Percentiles rank a stretch among this genome's conserved stretches.
These are phyloP conservation scores for Lycorma delicatula DNA, from an alignment of 1,140 invertebrate genomes.

Conservation along the genomic window DNA sequence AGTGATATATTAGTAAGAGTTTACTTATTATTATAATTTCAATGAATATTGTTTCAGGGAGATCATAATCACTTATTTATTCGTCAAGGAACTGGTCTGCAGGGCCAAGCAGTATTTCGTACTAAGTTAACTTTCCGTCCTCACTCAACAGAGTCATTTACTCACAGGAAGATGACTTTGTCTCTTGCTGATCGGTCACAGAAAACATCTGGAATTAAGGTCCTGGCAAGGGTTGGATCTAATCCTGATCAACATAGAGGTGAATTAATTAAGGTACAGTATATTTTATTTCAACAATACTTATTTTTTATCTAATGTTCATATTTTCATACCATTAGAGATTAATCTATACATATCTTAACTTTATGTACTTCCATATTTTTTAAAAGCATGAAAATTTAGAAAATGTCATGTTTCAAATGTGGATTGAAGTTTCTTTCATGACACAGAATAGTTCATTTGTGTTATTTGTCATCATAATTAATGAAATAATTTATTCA, in stretches of 20 bases:
- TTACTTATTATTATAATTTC: not conserved
- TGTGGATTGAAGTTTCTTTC: too few relatives aligned
- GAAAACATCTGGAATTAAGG: constrained; percentile 93
- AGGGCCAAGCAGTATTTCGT: constrained; percentile 93
- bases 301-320: too few relatives aligned
- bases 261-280: constrained; percentile 75
- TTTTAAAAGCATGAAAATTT: too few relatives aligned
- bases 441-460: too few relatives aligned
- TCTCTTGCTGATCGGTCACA: constrained; percentile 94
- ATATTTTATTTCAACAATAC: too few relatives aligned
- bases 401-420: too few relatives aligned
- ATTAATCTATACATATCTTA: too few relatives aligned
- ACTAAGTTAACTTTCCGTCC: constrained; percentile 96
- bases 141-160: constrained; percentile 96
- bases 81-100: constrained; percentile 93
- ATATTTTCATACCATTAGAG: too few relatives aligned
- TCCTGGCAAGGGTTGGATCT: constrained; percentile 84
- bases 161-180: constrained; percentile 97
- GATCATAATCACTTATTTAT: constrained; percentile 95
- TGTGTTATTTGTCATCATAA: too few relatives aligned
- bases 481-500: too few relatives aligned
- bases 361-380: too few relatives aligned
- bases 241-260: constrained; percentile 89
- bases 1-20: constrained; percentile 1
- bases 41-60: constrained; percentile 47